Conservation (phyloP, 2,797 vertebrate species). For the Pteropus rufus region DNA sequence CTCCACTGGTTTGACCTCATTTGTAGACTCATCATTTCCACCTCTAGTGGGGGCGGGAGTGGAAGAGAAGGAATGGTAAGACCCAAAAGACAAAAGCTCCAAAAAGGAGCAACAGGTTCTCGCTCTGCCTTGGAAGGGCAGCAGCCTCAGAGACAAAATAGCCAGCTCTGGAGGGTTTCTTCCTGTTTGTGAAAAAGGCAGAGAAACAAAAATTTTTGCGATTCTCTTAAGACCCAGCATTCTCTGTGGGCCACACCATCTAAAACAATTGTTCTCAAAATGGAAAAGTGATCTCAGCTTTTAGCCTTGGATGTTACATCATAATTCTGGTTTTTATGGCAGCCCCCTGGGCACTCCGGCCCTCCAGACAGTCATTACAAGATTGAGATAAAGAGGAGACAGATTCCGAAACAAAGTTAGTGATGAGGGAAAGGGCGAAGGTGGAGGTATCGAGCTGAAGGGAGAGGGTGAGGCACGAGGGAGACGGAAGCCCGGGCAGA, state of each 20-base stretch:
- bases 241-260: not conserved
- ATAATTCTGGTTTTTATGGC: slow-evolving; percentile 15
- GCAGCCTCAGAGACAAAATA: not conserved
- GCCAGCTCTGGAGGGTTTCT: not conserved
- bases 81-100: not conserved
- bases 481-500: not conserved
- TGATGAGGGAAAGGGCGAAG: not conserved
- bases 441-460: not conserved
- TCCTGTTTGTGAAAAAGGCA: not conserved
- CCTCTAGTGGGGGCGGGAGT: not conserved
- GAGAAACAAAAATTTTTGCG: not conserved
- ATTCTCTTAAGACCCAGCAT: slow-evolving; percentile 30
- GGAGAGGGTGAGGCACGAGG: accelerated
- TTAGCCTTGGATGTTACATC: not conserved
- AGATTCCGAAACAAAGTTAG: not conserved
- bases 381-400: not conserved
- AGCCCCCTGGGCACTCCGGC: not conserved
- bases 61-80: not conserved
- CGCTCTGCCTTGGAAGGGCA: not conserved
- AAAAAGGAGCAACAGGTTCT: not conserved
- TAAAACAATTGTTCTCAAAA: slow-evolving; percentile 14
- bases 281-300: slow-evolving; percentile 6
- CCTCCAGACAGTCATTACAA: not conserved
- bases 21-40: not conserved
- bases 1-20: slow-evolving; percentile 4